Conservation (phyloP, 1,140 invertebrate species). For the Cecropterus lyciades region DNA sequence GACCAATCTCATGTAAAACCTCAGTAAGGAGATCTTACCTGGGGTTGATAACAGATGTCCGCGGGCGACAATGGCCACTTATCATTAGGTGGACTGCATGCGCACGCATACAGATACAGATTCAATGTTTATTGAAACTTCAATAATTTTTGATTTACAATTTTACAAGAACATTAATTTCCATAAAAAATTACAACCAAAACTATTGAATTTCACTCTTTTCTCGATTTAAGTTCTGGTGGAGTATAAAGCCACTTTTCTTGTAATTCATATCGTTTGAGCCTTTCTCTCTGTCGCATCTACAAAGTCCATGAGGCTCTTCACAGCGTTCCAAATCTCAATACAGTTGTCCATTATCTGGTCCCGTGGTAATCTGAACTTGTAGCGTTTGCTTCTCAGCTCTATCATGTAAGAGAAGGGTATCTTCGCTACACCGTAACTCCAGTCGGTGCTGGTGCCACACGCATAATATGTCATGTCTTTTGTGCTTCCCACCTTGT, state of each 20-base stretch:
- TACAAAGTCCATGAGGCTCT: slow-evolving; percentile 84
- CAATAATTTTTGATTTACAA: background rate
- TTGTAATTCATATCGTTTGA: background rate
- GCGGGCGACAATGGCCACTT: too few relatives aligned
- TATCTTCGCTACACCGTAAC: slow-evolving; percentile 85
- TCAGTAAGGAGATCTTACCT: too few relatives aligned
- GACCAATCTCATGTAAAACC: too few relatives aligned
- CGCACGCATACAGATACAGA: too few relatives aligned
- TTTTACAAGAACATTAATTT: too few relatives aligned
- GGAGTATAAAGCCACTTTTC: too few relatives aligned
- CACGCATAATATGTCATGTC: slow-evolving; percentile 84
- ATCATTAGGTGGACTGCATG: too few relatives aligned
- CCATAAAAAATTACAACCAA: too few relatives aligned
- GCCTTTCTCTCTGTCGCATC: slow-evolving; percentile 38
- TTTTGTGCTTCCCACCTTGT: slow-evolving; percentile 74
- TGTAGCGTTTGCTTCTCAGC: slow-evolving; percentile 86
- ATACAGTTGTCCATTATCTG: slow-evolving; percentile 88
- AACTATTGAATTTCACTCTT: background rate
- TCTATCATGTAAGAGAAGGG: slow-evolving; percentile 90
- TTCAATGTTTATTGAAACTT: slow-evolving; percentile 2
- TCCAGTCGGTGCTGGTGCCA: slow-evolving; percentile 90
- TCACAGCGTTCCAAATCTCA: slow-evolving; percentile 87
- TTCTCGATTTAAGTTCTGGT: background rate
- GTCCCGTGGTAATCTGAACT: slow-evolving; percentile 88
- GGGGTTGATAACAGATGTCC: too few relatives aligned